Evolutionary conservation across 2,113 vertebrate genomes (phyloP), one percentile per base, ranked within the genome.

Genomic region (Deroptyus accipitrinus): DNA sequence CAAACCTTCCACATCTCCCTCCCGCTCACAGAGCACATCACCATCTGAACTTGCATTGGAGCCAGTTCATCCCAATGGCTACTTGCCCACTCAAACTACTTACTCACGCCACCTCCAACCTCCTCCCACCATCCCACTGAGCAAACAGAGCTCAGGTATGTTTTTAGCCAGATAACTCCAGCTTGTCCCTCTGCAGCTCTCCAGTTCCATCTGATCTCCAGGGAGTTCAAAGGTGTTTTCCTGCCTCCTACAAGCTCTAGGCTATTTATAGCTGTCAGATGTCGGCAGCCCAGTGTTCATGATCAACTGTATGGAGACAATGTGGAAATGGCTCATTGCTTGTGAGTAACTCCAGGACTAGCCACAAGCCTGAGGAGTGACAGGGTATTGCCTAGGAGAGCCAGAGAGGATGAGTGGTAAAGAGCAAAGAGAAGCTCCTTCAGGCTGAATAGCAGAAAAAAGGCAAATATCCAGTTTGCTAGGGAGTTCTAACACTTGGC

Each of bases 191-290:
- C 69, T 10, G 30, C 48, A 33, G 63, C 28, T 63, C n/a, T 54
- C 70, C 67, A 11, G 12, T 39, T 87, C 78, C 67, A n/a, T 13
- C 33, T 27, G 54, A 11, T 86, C 86, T 70, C 64, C 14, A 42
- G 49, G 18, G 23, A 79, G 83, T 76, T 86, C 83, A 84, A 25
- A 95, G 90, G 92, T 82, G 64, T 81, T 94, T 92, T 92, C 86
- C 80, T 94, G 83, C 83, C 80, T 83, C 68, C 78, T 57, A 8
- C 13, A 9, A 37, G 74, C 42, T 41, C 44, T 1, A 55, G 72
- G 42, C 30, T 95, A 54, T 86, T 83, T 70, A 13, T 44, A 25
- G 64, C 37, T 5, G 23, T 42, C 79, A 74, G 92, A 70, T 81
- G 75, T 22, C 83, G 88, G 88, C 86, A 91, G 63, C 67, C 44